Evolutionary conservation across 2,888 invertebrate species (phyloP).

Genomic region (Apoderus coryli): DNA sequence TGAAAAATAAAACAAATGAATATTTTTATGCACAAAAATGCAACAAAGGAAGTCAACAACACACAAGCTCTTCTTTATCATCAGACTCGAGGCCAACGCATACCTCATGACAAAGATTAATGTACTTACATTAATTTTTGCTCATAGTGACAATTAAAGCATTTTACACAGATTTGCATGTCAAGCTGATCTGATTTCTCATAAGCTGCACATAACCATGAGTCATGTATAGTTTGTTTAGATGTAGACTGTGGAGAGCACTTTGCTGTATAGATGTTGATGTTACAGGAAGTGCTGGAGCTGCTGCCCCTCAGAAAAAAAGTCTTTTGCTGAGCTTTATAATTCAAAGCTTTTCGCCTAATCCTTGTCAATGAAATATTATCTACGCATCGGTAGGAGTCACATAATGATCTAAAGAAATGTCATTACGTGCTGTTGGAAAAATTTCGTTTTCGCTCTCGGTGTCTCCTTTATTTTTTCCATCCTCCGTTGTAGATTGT

Average conservation of each 20-base stretch:
- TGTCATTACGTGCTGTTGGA: constrained; percentile 2
- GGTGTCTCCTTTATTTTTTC: constrained; percentile 1
- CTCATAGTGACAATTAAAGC: constrained; percentile 7
- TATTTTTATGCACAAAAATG: constrained; percentile 1
- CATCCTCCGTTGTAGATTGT: too few species aligned
- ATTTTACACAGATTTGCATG: constrained; percentile 5
- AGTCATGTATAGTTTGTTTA: background rate
- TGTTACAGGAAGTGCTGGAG: background rate
- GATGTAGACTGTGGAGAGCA: constrained; percentile 3
- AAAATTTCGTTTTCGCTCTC: constrained; percentile 7
- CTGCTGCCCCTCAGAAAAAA: background rate
- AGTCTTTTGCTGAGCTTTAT: constrained; percentile 5
- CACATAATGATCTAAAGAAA: constrained; percentile 1
- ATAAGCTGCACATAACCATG: constrained; percentile 6
- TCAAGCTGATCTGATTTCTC: constrained; percentile 1
- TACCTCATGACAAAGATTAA: too few species aligned
- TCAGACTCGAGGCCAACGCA: constrained; percentile 10
- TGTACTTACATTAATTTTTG: too few species aligned
- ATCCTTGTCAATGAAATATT: background rate
- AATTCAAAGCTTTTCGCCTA: constrained; percentile 5
- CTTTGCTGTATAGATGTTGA: constrained; percentile 2
- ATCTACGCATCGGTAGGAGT: constrained; percentile 9
- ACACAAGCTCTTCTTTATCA: constrained; percentile 10
- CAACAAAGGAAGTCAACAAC: constrained; percentile 8
- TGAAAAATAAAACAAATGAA: too few species aligned